Evolutionary conservation across 1,140 invertebrate species (phyloP).

Genomic region (Sinonovacula constricta): DNA sequence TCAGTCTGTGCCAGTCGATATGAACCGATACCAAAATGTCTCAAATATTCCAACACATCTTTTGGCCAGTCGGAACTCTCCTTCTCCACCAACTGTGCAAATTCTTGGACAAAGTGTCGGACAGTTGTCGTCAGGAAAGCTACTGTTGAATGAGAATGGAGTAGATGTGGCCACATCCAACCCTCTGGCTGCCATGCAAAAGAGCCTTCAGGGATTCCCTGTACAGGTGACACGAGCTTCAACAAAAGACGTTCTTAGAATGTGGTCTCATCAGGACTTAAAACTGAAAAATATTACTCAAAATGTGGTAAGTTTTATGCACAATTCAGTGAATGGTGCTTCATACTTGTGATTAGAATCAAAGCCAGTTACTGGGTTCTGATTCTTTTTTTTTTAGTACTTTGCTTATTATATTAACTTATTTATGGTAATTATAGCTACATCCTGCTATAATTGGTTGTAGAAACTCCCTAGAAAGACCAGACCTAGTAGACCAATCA

Average conservation of each 20-base stretch:
- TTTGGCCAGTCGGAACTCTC: constrained; percentile 6
- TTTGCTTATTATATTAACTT: too few species aligned
- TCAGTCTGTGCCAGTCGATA: constrained; percentile 38
- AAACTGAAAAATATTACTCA: constrained; percentile 59
- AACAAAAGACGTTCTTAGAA: constrained; percentile 68
- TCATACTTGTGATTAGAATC: too few species aligned
- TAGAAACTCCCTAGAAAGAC: too few species aligned
- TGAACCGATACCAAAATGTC: constrained; percentile 19
- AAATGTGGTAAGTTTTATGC: constrained; percentile 40
- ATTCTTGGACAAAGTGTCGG: not conserved
- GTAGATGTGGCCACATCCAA: not conserved
- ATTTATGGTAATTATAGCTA: too few species aligned
- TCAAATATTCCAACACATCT: constrained; percentile 38
- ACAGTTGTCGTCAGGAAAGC: not conserved
- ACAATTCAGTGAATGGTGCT: too few species aligned
- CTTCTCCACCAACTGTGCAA: constrained; percentile 20
- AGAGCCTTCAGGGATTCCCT: constrained; percentile 36
- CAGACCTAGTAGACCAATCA: too few species aligned
- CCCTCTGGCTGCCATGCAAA: constrained; percentile 46
- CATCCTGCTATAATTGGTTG: too few species aligned
- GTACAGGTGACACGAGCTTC: constrained; percentile 57
- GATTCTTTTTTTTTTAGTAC: too few species aligned
- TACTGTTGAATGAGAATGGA: constrained; percentile 20
- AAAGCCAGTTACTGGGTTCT: too few species aligned
- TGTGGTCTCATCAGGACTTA: constrained; percentile 74